phyloP scores from a whole-genome alignment of 2,797 vertebrate species.

The Silurus aristotelis region DNA sequence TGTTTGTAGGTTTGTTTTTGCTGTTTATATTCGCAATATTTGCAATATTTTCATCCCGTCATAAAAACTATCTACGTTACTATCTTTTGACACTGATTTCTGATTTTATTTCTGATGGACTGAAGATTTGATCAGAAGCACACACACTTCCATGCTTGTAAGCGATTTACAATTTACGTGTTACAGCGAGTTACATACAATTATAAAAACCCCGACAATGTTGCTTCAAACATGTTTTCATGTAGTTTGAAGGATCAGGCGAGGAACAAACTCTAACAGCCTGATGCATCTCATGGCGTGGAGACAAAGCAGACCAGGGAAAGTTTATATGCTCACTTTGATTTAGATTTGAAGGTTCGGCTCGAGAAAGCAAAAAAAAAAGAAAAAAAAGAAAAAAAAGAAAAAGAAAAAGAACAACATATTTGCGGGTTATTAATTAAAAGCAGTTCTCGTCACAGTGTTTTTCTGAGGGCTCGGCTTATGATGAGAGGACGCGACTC shows the following conservation, averaged over 20 bases:
- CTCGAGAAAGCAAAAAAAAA: constrained; percentile 40
- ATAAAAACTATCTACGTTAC: not conserved
- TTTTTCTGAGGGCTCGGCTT: constrained; percentile 41
- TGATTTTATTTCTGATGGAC: not conserved
- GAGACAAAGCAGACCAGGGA: not conserved
- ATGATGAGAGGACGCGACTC: constrained; percentile 50
- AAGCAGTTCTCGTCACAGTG: constrained; percentile 58
- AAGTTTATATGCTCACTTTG: constrained; percentile 54
- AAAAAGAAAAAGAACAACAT: constrained; percentile 55
- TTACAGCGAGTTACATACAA: not conserved
- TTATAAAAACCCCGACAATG: not conserved
- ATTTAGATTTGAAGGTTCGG: constrained; percentile 42
- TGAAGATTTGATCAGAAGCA: not conserved
- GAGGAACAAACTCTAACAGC: not conserved
- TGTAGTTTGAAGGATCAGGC: not conserved
- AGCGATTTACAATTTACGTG: not conserved
- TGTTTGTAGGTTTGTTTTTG: not conserved
- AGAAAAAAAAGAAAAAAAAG: too few relatives aligned
- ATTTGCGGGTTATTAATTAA: constrained; percentile 63
- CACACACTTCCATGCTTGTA: not conserved
- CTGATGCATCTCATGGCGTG: not conserved
- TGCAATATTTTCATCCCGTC: too few relatives aligned
- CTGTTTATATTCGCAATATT: not conserved
- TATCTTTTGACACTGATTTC: not conserved
- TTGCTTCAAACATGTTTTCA: not conserved